Base-by-base conservation (phyloP, 1,140 invertebrate genomes). In the Cherax quadricarinatus region DNA sequence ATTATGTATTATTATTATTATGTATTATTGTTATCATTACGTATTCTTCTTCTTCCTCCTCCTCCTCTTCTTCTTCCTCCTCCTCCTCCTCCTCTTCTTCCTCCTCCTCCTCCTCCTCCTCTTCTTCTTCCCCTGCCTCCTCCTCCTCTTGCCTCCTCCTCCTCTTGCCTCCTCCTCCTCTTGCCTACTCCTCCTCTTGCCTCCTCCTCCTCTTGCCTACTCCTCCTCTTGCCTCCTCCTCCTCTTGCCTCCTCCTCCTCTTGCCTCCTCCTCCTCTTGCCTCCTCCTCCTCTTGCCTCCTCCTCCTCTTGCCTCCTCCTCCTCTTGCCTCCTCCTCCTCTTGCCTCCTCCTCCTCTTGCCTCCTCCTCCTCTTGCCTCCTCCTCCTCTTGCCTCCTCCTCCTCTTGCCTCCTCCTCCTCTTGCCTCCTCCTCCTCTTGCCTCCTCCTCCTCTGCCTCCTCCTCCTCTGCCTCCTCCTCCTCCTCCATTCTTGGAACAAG, bases 1-100 rank as follows among this genome's bases (percentile, higher is more conserved):
- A n/a, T n/a, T n/a, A n/a, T n/a, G n/a, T n/a, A n/a, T n/a, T n/a
- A n/a, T n/a, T n/a, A n/a, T n/a, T n/a, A n/a, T n/a, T n/a, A n/a
- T n/a, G n/a, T n/a, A n/a, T n/a, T n/a, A n/a, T n/a, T n/a, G n/a
- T n/a, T n/a, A n/a, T n/a, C n/a, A n/a, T n/a, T n/a, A n/a, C n/a
- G n/a, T n/a, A n/a, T n/a, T n/a, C n/a, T n/a, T n/a, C n/a, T n/a
- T n/a, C n/a, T 24, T 73, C 70, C 24, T 24, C 24, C 12, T 14
- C 66, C 12, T 70, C 12, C 12, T n/a, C 66, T 70, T n/a, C n/a
- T n/a, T 70, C 66, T 70, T n/a, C n/a, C 66, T 70, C 66, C n/a
- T n/a, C n/a, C 66, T 70, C 66, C n/a, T n/a, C n/a, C 66, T 70
- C 66, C 66, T 70, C 66, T 70, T 41, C 48, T 41, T 79, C 75